Conservation (phyloP, 2,888 invertebrate species). For the Polydesmus complanatus region DNA sequence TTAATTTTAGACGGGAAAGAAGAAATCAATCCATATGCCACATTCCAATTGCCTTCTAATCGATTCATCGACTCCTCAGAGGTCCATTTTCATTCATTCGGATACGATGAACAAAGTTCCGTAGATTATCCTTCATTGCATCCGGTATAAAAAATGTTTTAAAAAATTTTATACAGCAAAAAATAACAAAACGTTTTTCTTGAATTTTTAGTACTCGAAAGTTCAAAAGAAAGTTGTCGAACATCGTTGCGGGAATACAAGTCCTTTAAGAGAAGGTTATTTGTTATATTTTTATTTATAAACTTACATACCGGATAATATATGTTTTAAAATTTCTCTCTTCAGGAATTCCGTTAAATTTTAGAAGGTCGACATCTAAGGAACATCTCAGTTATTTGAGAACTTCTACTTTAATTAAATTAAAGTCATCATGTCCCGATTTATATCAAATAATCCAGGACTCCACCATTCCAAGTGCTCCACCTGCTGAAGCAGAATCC, state of each 20-base stretch:
- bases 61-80: slow-evolving; percentile 11
- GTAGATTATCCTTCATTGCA: slow-evolving; percentile 8
- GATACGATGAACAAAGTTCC: slow-evolving; percentile 10
- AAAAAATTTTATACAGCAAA: background rate
- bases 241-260: slow-evolving; percentile 1
- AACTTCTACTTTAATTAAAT: slow-evolving; percentile 11
- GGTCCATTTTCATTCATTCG: slow-evolving; percentile 17
- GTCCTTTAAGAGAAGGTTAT: background rate
- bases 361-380: slow-evolving; percentile 11
- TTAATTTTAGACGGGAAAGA: slow-evolving; percentile 6
- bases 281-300: background rate
- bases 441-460: slow-evolving; percentile 2
- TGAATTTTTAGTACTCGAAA: slow-evolving; percentile 11
- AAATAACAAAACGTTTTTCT: background rate
- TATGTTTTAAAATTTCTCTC: background rate
- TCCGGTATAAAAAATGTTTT: background rate
- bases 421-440: background rate
- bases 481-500: slow-evolving; percentile 16
- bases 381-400: slow-evolving; percentile 13
- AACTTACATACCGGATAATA: background rate
- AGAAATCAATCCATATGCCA: slow-evolving; percentile 19
- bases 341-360: slow-evolving; percentile 10
- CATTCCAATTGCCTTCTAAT: slow-evolving; percentile 17
- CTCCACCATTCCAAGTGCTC: slow-evolving; percentile 12
- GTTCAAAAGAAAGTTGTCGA: slow-evolving; percentile 11